A percentile compares a stretch with the other conserved stretches of the same genome.
phyloP scores from a whole-genome alignment of 2,888 invertebrate species.

The Conchocele bisecta region DNA sequence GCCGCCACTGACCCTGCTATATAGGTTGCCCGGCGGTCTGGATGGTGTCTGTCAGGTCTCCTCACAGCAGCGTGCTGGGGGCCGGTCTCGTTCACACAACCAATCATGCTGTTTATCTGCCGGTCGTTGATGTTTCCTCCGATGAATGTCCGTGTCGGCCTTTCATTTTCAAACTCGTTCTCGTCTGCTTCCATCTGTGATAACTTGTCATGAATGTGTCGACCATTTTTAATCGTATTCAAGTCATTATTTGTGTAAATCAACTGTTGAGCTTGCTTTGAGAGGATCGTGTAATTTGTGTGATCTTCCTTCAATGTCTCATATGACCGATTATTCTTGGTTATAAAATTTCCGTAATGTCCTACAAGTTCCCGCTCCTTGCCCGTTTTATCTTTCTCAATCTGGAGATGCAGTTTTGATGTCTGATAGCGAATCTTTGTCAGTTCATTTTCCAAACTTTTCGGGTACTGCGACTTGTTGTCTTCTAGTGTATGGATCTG shows the following conservation, averaged over 20 bases:
- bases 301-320: constrained; percentile 26
- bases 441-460: constrained; percentile 36
- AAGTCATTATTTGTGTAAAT: constrained; percentile 37
- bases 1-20: not conserved
- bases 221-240: constrained; percentile 23
- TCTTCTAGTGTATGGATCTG: constrained; percentile 16
- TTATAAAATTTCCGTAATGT: constrained; percentile 33
- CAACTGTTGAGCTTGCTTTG: constrained; percentile 29
- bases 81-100: not conserved
- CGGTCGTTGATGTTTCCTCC: constrained; percentile 5
- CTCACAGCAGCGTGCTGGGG: not conserved
- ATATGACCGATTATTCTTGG: not conserved
- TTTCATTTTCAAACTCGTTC: not conserved
- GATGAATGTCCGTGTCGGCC: constrained; percentile 17
- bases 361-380: constrained; percentile 31
- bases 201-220: constrained; percentile 17
- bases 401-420: constrained; percentile 37
- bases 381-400: constrained; percentile 30
- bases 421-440: constrained; percentile 36
- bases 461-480: constrained; percentile 27
- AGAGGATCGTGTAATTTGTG: constrained; percentile 10
- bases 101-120: constrained; percentile 22
- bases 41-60: not conserved
- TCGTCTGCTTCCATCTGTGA: constrained; percentile 11
- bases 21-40: not conserved